Percentiles rank a stretch among this genome's conserved stretches.
Evolutionary conservation across 2,888 invertebrate species (phyloP).

Genomic region (Pharmacophagus antenor): DNA sequence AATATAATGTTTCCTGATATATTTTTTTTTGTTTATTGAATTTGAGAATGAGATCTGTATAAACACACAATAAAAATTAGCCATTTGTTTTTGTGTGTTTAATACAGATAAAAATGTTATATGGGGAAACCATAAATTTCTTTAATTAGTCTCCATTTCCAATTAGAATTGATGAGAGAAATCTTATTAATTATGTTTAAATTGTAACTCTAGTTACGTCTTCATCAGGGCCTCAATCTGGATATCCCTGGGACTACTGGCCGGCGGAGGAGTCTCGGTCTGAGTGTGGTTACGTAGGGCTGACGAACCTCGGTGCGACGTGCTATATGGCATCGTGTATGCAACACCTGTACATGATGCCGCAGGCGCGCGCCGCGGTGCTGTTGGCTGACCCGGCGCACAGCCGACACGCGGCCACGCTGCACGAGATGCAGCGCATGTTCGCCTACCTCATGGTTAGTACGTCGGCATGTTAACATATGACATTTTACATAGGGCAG

Average conservation of each 20-base stretch:
- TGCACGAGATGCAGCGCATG: constrained; percentile 95
- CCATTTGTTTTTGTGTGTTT: too few species aligned
- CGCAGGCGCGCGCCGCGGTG: constrained; percentile 92
- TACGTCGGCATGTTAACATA: constrained; percentile 3
- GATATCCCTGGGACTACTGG: constrained; percentile 98
- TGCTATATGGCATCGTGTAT: constrained; percentile 99
- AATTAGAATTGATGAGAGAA: too few species aligned
- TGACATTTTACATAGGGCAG: too few species aligned
- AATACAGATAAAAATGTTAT: too few species aligned
- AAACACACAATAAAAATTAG: too few species aligned
- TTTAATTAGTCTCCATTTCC: too few species aligned
- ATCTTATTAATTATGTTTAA: background rate
- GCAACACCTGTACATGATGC: constrained; percentile 99
- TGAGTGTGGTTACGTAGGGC: constrained; percentile 96
- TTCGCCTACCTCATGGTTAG: constrained; percentile 92
- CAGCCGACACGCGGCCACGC: constrained; percentile 89
- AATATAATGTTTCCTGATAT: too few species aligned
- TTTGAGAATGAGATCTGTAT: too few species aligned
- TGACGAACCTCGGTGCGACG: constrained; percentile 97
- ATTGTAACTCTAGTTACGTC: background rate
- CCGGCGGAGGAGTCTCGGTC: constrained; percentile 97
- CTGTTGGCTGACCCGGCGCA: constrained; percentile 87
- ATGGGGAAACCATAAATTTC: too few species aligned
- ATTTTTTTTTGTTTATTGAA: too few species aligned
- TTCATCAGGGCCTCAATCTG: constrained; percentile 83